Evolutionary conservation across 2,113 vertebrate species (phyloP), one percentile per base, ranked within the genome.

Genomic region (Brachionichthys hirsutus): DNA sequence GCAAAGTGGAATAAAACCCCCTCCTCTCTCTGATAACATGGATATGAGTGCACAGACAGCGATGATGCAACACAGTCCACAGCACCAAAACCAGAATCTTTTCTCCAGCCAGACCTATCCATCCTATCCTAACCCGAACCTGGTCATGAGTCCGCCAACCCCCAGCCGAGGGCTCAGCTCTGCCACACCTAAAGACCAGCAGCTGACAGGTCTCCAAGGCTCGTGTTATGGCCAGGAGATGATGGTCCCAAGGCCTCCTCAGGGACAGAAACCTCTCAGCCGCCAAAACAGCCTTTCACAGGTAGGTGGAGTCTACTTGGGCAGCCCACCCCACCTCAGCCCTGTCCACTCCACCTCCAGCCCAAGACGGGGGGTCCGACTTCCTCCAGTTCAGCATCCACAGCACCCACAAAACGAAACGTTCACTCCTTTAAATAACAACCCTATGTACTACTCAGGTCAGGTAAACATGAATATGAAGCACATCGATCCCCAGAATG

Each of bases 211-310:
- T 2, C 67, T 91, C 18, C 80, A 85, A 42, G 82, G 85, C 10
- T 84, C 92, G 0, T 92, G 92, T 82, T 94, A 92, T 24, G 75
- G 58, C 65, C 88, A 90, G 1, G 92, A 92, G 38, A 84, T 93
- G 83, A 75, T 90, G 52, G 66, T 90, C 13, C 95, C 95, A 0
- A 90, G 91, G 17, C 94, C 94, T 0, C 94, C 95, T 0, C 86
- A 87, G 14, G 87, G 82, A 18, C 89, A 86, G 0, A 95, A 94
- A 54, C 88, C 92, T 0, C 77, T 89, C 0, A 91, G 75, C 36
- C 92, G 92, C 38, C 94, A 93, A 15, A 85, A 75, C 80, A 87
- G 84, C 54, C 64, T 92, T 55, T 75, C 85, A 45, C 91, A 91
- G 75, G 67, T 82, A 30, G 79, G 79, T 46, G 89, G 77, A 22